phyloP scores from a whole-genome alignment of 1,140 invertebrate genomes.

The Wiebesia pumilae region DNA sequence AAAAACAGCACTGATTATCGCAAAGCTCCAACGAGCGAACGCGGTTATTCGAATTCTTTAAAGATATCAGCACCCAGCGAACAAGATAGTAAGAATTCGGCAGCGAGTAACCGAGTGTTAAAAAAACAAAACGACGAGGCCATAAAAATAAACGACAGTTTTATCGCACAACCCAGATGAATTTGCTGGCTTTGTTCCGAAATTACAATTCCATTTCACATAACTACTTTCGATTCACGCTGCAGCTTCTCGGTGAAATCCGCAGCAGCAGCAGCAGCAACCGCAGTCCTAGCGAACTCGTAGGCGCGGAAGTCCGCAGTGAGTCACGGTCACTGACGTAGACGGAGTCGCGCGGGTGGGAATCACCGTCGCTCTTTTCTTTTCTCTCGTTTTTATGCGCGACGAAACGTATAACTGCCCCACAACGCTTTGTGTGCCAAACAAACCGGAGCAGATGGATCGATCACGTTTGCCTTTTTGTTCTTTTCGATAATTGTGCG shows the following conservation, averaged over 20 bases:
- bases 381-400: too few species aligned
- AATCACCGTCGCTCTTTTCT: too few species aligned
- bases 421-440: neutral
- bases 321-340: conserved; percentile 37
- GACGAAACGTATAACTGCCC: too few species aligned
- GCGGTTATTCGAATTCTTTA: neutral
- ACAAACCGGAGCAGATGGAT: neutral
- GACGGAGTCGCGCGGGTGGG: neutral
- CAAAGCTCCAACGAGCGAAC: too few species aligned
- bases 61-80: neutral
- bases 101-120: neutral
- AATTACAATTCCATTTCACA: neutral
- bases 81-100: neutral
- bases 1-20: too few species aligned
- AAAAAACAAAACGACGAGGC: too few species aligned
- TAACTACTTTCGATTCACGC: neutral
- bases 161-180: neutral
- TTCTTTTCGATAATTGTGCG: neutral
- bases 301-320: conserved; percentile 35
- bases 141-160: neutral
- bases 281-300: neutral
- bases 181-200: neutral
- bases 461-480: neutral
- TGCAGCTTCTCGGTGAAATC: neutral
- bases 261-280: neutral